Percentiles rank a stretch among this genome's conserved stretches.
These are phyloP conservation scores for Hyperoodon ampullatus DNA, from an alignment of 2,113 vertebrate species.

Conservation along the genomic window DNA sequence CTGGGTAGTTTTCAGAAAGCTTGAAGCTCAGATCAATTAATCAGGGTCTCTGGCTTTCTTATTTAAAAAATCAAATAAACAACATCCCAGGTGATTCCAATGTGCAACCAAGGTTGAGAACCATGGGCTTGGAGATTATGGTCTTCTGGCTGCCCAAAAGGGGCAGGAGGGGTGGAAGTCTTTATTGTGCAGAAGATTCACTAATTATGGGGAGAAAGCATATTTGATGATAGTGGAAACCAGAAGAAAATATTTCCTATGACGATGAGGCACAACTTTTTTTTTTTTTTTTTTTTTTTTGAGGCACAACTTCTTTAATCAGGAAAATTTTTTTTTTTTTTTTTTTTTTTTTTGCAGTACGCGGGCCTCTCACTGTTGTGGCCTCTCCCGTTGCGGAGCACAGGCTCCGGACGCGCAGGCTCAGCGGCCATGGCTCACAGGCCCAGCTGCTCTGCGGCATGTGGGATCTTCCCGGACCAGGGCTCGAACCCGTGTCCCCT, in stretches of 20 bases:
- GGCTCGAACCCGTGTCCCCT: too few relatives aligned
- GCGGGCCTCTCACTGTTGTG: too few relatives aligned
- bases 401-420: too few relatives aligned
- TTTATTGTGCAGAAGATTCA: neutral
- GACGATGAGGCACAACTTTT: neutral
- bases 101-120: neutral
- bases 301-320: neutral
- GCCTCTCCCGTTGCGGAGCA: too few relatives aligned
- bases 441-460: too few relatives aligned
- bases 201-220: neutral
- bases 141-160: neutral
- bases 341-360: too few relatives aligned
- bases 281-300: too few relatives aligned
- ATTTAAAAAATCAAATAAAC: neutral
- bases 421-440: too few relatives aligned
- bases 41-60: conserved; percentile 6
- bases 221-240: neutral
- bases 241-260: neutral
- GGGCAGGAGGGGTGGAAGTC: neutral
- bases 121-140: neutral
- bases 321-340: neutral
- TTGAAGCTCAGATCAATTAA: neutral
- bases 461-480: too few relatives aligned
- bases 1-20: neutral
- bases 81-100: neutral